Conservation (phyloP, 2,797 vertebrate species). For the Sebastes vulpes region DNA sequence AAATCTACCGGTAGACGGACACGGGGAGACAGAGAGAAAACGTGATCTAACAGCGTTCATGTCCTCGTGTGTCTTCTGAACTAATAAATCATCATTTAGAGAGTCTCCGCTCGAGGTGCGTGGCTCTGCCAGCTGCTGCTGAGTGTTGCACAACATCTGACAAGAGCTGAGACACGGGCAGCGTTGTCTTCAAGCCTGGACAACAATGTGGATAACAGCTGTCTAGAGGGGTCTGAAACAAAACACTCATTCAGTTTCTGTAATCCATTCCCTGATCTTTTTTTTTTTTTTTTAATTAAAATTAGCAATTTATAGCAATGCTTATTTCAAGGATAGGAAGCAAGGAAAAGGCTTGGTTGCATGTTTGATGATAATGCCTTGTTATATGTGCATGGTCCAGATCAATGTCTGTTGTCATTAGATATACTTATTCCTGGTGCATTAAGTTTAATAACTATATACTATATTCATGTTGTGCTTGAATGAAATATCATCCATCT, state of each 20-base stretch:
- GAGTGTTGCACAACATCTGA: conserved; percentile 73
- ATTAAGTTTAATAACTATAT: background rate
- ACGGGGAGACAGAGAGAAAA: conserved; percentile 40
- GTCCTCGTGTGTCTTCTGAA: conserved; percentile 53
- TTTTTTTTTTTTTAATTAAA: background rate
- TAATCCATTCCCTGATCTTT: background rate
- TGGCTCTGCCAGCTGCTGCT: conserved; percentile 63
- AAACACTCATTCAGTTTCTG: background rate
- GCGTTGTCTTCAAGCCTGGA: conserved; percentile 22
- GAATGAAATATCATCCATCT: background rate
- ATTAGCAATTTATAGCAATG: background rate
- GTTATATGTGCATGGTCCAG: background rate
- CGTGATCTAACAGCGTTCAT: conserved; percentile 51
- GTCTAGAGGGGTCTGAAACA: background rate
- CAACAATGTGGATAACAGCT: conserved; percentile 42
- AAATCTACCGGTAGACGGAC: conserved; percentile 62
- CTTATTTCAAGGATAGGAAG: background rate
- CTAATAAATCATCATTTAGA: conserved; percentile 64
- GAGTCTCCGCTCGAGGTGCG: conserved; percentile 27
- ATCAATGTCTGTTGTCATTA: background rate
- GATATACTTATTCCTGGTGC: background rate
- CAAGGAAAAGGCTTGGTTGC: background rate
- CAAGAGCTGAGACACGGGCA: conserved; percentile 44
- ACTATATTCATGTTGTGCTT: background rate
- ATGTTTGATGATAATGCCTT: background rate